Base-by-base conservation (phyloP, 2,888 invertebrate genomes). In the Melikaiella ostensackeni region DNA sequence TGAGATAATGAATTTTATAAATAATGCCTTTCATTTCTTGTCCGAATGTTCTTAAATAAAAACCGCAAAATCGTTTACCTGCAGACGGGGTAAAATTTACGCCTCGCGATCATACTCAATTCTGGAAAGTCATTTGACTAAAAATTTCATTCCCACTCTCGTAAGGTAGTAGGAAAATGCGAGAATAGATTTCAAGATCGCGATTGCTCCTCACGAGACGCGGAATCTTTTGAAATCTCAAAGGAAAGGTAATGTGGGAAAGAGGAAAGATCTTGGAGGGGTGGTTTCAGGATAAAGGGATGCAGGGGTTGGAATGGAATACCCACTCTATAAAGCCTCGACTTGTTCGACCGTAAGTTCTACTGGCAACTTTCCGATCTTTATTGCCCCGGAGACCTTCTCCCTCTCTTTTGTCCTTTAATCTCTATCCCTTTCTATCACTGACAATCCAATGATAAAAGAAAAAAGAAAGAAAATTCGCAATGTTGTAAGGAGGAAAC, bases 291-390 rank as follows among this genome's bases (percentile, higher is more conserved):
- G 35, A 19, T 27, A 21, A 21, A 21, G 50, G 33, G 46, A 46
- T 70, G 21, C 63, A 59, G 59, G 42, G 33, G 57, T 63, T 62
- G 75, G 62, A 63, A 63, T 38, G 50, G 27, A 59, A 27, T 27
- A 27, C 59, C 70, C 62, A 75, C 77, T 73, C 75, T 74, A 75
- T 75, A 63, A 75, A 80, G 80, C 77, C 75, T 59, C 73, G 57
- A 80, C 75, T 80, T 75, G 75, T 78, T 80, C 80, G 75, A 70
- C 75, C 70, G 78, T 80, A 78, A 80, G 78, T 80, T 80, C 77
- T 74, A 76, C 75, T 78, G 78, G 80, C 80, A 80, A 80, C 76
- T 80, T 78, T 77, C 77, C 77, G 80, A 78, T 80, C 73, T 78
- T 77, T 80, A 78, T 80, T 77, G 75, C 78, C 63, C 73, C 35